Evolutionary conservation across 1,140 invertebrate species (phyloP), one percentile per base, ranked within the genome.

Genomic region (Bathynomus jamesi): DNA sequence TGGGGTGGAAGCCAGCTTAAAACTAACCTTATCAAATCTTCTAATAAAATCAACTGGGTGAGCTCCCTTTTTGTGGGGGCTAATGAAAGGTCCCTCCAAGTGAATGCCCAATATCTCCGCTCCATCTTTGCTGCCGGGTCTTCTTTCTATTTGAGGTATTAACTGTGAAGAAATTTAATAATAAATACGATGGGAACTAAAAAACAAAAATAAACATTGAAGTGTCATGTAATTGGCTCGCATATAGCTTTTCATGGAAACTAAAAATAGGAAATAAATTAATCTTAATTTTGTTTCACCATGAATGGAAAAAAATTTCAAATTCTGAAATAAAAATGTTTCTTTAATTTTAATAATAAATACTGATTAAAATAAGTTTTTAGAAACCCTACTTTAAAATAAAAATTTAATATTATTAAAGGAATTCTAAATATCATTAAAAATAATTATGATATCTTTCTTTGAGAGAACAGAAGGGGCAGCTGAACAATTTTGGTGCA

Each of bases 11-110:
- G n/a, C n/a, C n/a, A n/a, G n/a, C n/a, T n/a, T n/a, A n/a, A 8
- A 17, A 53, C n/a, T 32, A 84, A 91, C 90, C 78, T 89, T 85
- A 60, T 87, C 84, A 70, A 93, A 87, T 61, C 82, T 82, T 80
- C 82, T 85, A 65, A 98, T 93, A 76, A 84, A 89, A 66, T 89
- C 80, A 72, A 87, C 85, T 65, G 90, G 88, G 87, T 99, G 97
- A 13, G 96, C 96, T 40, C 97, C 97, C 83, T 93, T 94, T 82
- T 98, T 99, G 60, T 88, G 87, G 64, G 85, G 84, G 82, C 87
- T 96, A 68, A 99, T 99, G 82, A 99, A 99, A 11, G 97, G 97
- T 0, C 97, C 97, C 85, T 99, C 97, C 46, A 96, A 81, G 83
- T 99, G 97, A 10, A 94, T 84, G 67, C 97, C 97, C 28, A 95